Conservation (phyloP, 2,888 invertebrate genomes). For the Tinea pellionella region DNA sequence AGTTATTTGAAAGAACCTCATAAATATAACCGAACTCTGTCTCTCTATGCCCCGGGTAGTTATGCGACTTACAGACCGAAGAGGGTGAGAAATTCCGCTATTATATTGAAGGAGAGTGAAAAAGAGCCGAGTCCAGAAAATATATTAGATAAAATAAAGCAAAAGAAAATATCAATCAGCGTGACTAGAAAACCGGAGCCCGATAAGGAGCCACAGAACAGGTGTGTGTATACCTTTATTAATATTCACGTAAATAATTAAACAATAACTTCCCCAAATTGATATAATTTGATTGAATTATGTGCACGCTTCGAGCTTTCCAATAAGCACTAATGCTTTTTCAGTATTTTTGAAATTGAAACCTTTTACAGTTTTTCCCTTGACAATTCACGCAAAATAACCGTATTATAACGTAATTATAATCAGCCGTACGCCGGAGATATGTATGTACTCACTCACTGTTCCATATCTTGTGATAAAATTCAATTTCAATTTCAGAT, state of each 20-base stretch:
- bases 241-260: conserved; percentile 58
- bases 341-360: conserved; percentile 24
- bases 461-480: background rate
- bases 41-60: conserved; percentile 60
- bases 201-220: conserved; percentile 51
- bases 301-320: conserved; percentile 67
- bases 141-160: conserved; percentile 61
- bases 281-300: conserved; percentile 48
- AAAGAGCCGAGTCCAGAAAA: conserved; percentile 64
- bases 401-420: background rate
- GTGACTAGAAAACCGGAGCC: conserved; percentile 56
- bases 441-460: no score
- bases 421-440: no score
- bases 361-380: conserved; percentile 8
- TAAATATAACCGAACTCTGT: conserved; percentile 57
- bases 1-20: conserved; percentile 45
- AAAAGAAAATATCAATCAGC: conserved; percentile 61
- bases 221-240: conserved; percentile 51
- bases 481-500: conserved; percentile 47
- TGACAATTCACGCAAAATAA: background rate
- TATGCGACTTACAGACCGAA: conserved; percentile 64
- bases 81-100: conserved; percentile 59
- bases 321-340: conserved; percentile 64
- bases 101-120: conserved; percentile 60
- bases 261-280: conserved; percentile 53